Evolutionary conservation across 2,113 vertebrate species (phyloP), one percentile per base, ranked within the genome.

Genomic region (Catharus minimus): DNA sequence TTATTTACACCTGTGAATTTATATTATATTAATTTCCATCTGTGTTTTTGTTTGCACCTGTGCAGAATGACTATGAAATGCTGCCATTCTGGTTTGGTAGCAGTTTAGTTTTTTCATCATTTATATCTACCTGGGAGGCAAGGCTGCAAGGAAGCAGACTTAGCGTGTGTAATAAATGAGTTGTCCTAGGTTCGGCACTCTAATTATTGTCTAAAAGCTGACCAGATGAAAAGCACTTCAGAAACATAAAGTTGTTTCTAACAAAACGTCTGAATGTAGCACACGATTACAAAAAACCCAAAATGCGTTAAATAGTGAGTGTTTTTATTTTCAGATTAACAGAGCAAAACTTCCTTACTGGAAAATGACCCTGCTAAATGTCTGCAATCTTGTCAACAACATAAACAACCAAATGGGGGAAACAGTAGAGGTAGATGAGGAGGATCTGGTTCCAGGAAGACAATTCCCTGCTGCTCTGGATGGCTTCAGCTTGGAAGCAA

Each of bases 311-410:
- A 72, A 74, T 57, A 16, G 2, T 56, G 56, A 4, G 4, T 69
- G 56, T 91, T 82, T 62, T 21, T 93, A 20, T 94, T 91, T 96
- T 80, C 84, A 97, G 98, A 95, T 97, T 82, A 97, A 94, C 86
- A 98, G 97, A 97, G 97, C 98, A 96, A 98, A 96, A 87, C 94
- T 97, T 97, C 97, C 99, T 89, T 98, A 98, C 95, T 99, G 99
- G 99, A 98, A 98, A 49, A 93, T 98, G 95, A 98, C 98, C n/a
- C 97, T 99, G 81, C 94, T 98, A 92, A 98, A 98, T 94, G 96
- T 99, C 82, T 99, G 99, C 95, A 97, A 96, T 89, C 89, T 98
- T 92, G 57, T 99, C 86, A 97, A 96, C 78, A 96, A 97, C 84
- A 69, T 98, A 82, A 97, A 97, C 49, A 96, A 83, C 49, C 96